Base-by-base conservation (phyloP, 2,888 invertebrate species). In the Idaea aversata region DNA sequence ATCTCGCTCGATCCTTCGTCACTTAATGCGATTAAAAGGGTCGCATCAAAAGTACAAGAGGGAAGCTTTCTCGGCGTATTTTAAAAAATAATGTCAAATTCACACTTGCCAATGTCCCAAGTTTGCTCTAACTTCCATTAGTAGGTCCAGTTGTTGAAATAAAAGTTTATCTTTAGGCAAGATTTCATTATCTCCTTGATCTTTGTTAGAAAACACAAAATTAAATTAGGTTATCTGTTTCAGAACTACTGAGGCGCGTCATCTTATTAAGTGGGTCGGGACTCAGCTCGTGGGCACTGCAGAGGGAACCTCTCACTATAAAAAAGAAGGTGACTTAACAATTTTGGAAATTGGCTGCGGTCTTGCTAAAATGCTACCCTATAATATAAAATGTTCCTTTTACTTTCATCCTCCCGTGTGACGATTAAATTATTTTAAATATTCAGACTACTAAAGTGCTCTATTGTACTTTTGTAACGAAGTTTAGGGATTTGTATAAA, bases 261-360 rank as follows among this genome's bases (percentile, higher is more conserved):
- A 96, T 98, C 80, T 93, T 98, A 82, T 94, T 98, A 85, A 98
- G 98, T 84, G 98, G 98, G 67, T 98, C 98, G 67, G 97, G 97
- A 34, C 93, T 98, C 73, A 97, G 97, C 80, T 97, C 98, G 57
- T 98, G 98, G 98, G 98, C 98, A 70, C 94, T 98, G 79, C 97
- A 97, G 88, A 95, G 96, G 76, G 97, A 97, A 84, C 97, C 97
- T 38, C 93, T 97, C 63, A 94, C 95, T 78, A 95, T 97, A 78
- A 97, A 97, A 90, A 94, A 96, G 83, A 94, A 94, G 85, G 93
- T 92, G 82, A 76, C 67, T 67, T 71, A 70, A 70, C 69, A 70
- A 74, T 77, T 73, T 72, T 69, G 67, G 47, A 47, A 47, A 47
- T 47, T 47, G 47, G 47, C 10, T 10, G 47, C 10, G 47, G 47